A percentile compares a stretch with the other conserved stretches of the same genome.
Evolutionary conservation across 1,140 invertebrate species (phyloP).

Genomic region (Magallana gigas): DNA sequence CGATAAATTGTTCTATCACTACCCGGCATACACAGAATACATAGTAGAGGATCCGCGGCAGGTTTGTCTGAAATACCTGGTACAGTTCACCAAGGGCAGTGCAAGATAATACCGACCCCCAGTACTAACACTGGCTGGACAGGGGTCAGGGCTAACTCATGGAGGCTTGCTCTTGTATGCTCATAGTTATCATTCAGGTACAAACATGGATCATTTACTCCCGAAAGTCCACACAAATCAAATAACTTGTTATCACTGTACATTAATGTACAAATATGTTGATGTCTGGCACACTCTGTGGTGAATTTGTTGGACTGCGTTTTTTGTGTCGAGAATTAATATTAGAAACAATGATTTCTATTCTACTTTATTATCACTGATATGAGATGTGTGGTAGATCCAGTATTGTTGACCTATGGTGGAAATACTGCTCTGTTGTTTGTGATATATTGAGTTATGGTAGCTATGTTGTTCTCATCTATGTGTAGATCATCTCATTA

Average conservation of each 20-base stretch:
- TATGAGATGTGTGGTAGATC: neutral
- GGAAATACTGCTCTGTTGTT: neutral
- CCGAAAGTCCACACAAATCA: no score
- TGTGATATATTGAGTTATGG: neutral
- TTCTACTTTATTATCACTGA: neutral
- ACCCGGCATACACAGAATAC: constrained; percentile 77
- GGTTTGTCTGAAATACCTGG: constrained; percentile 78
- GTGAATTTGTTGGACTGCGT: no score
- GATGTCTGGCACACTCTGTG: neutral
- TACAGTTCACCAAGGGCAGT: constrained; percentile 67
- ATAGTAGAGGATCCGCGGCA: constrained; percentile 79
- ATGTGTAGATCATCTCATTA: neutral
- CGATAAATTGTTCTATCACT: constrained; percentile 50
- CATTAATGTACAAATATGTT: neutral
- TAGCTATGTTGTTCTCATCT: neutral
- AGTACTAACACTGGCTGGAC: neutral
- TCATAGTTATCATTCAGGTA: constrained; percentile 26
- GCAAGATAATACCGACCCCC: constrained; percentile 19
- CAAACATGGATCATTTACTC: neutral
- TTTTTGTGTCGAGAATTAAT: no score
- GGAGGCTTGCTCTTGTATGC: neutral
- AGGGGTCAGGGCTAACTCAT: no score
- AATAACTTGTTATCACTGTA: no score
- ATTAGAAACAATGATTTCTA: neutral
- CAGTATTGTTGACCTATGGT: neutral